These are phyloP conservation scores for Pollenia labialis DNA, from an alignment of 2,888 invertebrate genomes.

Conservation along the genomic window DNA sequence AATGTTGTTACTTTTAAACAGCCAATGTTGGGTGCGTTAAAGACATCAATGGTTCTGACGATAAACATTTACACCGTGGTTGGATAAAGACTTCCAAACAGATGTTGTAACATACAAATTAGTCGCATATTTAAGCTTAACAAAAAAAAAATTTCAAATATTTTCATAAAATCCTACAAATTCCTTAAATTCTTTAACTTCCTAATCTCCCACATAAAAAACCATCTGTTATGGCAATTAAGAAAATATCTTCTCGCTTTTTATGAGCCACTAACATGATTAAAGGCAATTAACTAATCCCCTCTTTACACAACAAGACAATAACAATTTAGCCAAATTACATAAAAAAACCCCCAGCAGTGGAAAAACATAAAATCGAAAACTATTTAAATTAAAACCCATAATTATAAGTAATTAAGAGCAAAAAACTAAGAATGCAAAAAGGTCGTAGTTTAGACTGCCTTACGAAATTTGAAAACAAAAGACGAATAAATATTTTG, in stretches of 20 bases:
- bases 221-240: slow-evolving; percentile 21
- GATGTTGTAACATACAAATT: no score
- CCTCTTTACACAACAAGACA: slow-evolving; percentile 19
- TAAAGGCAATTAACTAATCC: slow-evolving; percentile 65
- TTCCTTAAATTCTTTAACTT: neutral
- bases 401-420: slow-evolving; percentile 39
- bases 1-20: no score
- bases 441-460: neutral
- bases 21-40: no score
- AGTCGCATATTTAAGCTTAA: no score
- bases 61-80: no score
- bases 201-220: slow-evolving; percentile 17
- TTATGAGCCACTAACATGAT: slow-evolving; percentile 31
- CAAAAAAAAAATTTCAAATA: neutral
- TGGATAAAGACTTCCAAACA: no score
- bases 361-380: neutral
- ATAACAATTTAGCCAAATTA: slow-evolving; percentile 23
- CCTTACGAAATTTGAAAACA: slow-evolving; percentile 3
- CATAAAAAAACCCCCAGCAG: neutral
- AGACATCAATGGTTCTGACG: no score
- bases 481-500: slow-evolving; percentile 50
- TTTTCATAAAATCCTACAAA: neutral
- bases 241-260: neutral
- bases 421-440: neutral
- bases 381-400: slow-evolving; percentile 44